Evolutionary conservation across 2,888 invertebrate species (phyloP), one percentile per base, ranked within the genome.

Genomic region (Megalurothrips usitatus): DNA sequence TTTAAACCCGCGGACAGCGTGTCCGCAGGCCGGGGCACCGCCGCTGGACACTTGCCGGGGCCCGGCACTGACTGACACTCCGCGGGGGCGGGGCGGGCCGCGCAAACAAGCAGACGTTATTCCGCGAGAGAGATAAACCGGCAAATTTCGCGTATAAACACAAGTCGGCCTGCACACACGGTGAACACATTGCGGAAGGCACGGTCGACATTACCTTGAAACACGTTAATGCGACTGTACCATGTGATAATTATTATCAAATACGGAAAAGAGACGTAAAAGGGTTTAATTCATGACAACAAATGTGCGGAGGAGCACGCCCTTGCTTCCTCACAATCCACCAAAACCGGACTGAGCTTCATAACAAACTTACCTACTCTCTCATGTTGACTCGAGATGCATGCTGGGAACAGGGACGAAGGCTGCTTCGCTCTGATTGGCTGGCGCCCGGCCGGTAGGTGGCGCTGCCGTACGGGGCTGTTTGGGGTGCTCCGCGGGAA

Each of bases 361-460:
- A 83, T 84, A 83, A 83, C 68, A 82, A 82, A 84, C 84, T 84
- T 84, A 84, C 84, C 84, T 84, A 84, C 83, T 81, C 83, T 82
- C 83, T 84, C 84, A 84, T 84, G 84, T 84, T 84, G 84, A 82
- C 82, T 82, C 82, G 83, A 81, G 83, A 82, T 83, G 84, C 83
- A 84, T 84, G 81, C 75, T 83, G 84, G 84, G 84, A 75, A 12
- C 1, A 23, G 23, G 12, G 23, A 23, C 23, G 23, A 12, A 75
- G 1, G 1, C 23, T 12, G 68, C 68, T 75, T 23, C 12, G 68
- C 26, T 75, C 68, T 75, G 68, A 75, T 75, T 75, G 68, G 68
- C 68, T 75, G 26, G 26, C 68, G 8, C 12, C 10, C 4, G 11
- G 12, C 68, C 68, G 26, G 23, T 12, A 75, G 68, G 26, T 23